Conservation (phyloP, 2,888 invertebrate species). For the Amphipoea lucens region DNA sequence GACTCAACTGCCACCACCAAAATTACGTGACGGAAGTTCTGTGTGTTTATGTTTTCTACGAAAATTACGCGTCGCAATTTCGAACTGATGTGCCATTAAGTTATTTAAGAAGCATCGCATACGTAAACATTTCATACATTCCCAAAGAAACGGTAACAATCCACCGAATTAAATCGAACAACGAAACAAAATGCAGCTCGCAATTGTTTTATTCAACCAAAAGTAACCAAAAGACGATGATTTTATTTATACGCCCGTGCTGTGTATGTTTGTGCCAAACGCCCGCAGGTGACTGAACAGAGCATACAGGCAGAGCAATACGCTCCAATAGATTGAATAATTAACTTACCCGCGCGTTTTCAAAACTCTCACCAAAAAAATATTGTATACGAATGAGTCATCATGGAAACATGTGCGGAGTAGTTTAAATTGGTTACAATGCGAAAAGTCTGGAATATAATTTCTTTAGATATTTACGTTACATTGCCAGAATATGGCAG, state of each 20-base stretch:
- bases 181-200: slow-evolving; percentile 9
- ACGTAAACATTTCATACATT: background rate
- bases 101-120: background rate
- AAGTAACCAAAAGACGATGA: slow-evolving; percentile 56
- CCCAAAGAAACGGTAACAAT: background rate
- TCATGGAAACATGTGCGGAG: slow-evolving; percentile 11
- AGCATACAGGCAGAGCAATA: slow-evolving; percentile 41
- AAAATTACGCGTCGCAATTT: background rate
- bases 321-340: slow-evolving; percentile 74
- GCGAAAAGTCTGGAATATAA: background rate
- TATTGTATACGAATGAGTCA: slow-evolving; percentile 46
- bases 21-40: background rate
- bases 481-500: background rate
- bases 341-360: slow-evolving; percentile 70
- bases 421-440: slow-evolving; percentile 21
- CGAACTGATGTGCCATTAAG: too few relatives aligned
- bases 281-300: slow-evolving; percentile 53
- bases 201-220: slow-evolving; percentile 43
- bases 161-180: slow-evolving; percentile 29
- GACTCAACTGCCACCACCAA: background rate
- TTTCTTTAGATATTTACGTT: background rate
- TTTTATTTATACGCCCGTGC: slow-evolving; percentile 37
- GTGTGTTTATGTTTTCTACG: too few relatives aligned
- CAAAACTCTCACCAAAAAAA: slow-evolving; percentile 63
- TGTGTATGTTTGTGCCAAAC: slow-evolving; percentile 41